Conservation (phyloP, 2,113 vertebrate species). For the Pagrus major region DNA sequence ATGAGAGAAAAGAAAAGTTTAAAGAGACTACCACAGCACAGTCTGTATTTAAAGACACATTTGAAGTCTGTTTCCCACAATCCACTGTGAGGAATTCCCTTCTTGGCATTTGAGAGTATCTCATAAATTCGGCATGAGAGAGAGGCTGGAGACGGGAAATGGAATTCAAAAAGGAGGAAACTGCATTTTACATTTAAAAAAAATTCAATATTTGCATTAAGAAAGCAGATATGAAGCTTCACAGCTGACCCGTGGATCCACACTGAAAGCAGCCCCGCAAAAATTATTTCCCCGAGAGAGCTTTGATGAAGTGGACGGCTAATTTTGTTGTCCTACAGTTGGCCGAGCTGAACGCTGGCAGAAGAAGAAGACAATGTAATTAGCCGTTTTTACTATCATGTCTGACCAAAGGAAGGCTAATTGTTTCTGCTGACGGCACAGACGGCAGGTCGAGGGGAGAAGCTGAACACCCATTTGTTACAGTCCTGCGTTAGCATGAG, state of each 20-base stretch:
- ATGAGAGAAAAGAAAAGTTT: constrained; percentile 33
- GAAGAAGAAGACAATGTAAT: constrained; percentile 49
- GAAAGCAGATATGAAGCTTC: constrained; percentile 6
- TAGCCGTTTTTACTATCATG: constrained; percentile 48
- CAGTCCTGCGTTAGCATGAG: constrained; percentile 1
- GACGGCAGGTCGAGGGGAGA: constrained; percentile 39
- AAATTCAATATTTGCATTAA: background rate
- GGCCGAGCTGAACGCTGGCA: constrained; percentile 43
- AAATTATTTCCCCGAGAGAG: constrained; percentile 30
- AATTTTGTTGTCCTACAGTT: constrained; percentile 49
- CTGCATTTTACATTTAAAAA: background rate
- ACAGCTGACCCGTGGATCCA: constrained; percentile 11
- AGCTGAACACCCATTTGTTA: constrained; percentile 30
- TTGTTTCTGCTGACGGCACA: constrained; percentile 48
- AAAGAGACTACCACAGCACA: constrained; percentile 40
- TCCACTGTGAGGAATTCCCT: constrained; percentile 58
- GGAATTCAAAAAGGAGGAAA: constrained; percentile 17
- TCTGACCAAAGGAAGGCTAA: constrained; percentile 52
- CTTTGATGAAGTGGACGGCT: constrained; percentile 39
- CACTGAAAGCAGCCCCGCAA: background rate
- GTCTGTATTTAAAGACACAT: constrained; percentile 49
- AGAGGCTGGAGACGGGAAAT: background rate
- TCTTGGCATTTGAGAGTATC: constrained; percentile 41
- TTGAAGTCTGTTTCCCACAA: constrained; percentile 61
- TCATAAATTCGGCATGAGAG: constrained; percentile 51